A percentile compares a stretch with the other conserved stretches of the same genome.
Evolutionary conservation across 1,140 invertebrate species (phyloP).

Genomic region (Panagrolaimus sp.): DNA sequence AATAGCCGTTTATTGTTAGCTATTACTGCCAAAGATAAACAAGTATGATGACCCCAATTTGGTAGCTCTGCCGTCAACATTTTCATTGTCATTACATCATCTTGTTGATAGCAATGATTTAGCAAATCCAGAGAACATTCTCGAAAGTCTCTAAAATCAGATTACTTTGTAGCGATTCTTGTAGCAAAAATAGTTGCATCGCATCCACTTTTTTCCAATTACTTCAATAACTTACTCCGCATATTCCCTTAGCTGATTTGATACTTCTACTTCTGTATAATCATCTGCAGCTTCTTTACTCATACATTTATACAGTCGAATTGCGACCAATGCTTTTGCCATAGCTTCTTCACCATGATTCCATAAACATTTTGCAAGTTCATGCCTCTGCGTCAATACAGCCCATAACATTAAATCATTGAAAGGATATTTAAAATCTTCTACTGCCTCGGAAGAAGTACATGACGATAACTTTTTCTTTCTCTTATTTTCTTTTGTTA

Average conservation of each 20-base stretch:
- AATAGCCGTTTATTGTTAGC: slow-evolving; percentile 85
- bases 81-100: slow-evolving; percentile 88
- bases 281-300: slow-evolving; percentile 91
- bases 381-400: slow-evolving; percentile 77
- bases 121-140: slow-evolving; percentile 75
- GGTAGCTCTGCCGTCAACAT: slow-evolving; percentile 87
- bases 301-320: slow-evolving; percentile 93
- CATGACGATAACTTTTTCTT: neutral
- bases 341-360: slow-evolving; percentile 77
- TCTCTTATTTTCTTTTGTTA: slow-evolving; percentile 25
- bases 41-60: slow-evolving; percentile 95
- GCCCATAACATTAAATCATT: slow-evolving; percentile 91
- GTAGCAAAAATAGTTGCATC: too few relatives aligned
- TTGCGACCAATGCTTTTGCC: slow-evolving; percentile 79
- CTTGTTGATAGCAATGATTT: slow-evolving; percentile 89
- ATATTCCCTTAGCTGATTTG: slow-evolving; percentile 69
- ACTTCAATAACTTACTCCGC: slow-evolving; percentile 59
- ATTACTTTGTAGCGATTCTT: too few relatives aligned
- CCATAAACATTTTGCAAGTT: slow-evolving; percentile 51
- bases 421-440: slow-evolving; percentile 82
- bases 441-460: slow-evolving; percentile 34
- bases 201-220: too few relatives aligned
- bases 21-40: slow-evolving; percentile 69
- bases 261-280: slow-evolving; percentile 85
- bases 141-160: slow-evolving; percentile 62